phyloP scores from a whole-genome alignment of 2,797 vertebrate genomes.

The Malacoraja senta region DNA sequence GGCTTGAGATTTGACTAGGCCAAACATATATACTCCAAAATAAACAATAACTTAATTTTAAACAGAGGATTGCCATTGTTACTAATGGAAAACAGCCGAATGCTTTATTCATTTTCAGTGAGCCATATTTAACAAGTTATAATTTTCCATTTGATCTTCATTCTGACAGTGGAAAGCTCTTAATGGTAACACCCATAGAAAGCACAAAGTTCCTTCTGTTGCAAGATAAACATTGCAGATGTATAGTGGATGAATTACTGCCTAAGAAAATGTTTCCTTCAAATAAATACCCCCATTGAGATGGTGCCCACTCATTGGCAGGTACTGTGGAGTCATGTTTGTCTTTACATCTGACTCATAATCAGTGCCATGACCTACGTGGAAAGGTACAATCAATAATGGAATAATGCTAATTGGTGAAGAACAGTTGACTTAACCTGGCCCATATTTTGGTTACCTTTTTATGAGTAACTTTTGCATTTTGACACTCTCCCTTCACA shows the following conservation, averaged over 20 bases:
- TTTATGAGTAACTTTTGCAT: not conserved
- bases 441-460: not conserved
- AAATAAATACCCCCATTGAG: conserved; percentile 31
- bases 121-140: not conserved
- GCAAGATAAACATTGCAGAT: conserved; percentile 18
- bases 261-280: conserved; percentile 31
- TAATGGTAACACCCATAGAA: conserved; percentile 6
- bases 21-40: not conserved
- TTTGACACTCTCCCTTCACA: not conserved
- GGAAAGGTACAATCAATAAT: not conserved
- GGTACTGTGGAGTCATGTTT: conserved; percentile 11
- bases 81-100: not conserved
- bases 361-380: not conserved
- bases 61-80: not conserved
- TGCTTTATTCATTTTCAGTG: not conserved
- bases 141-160: conserved; percentile 5
- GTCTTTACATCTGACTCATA: conserved; percentile 27
- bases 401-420: not conserved
- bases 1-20: not conserved
- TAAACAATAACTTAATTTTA: not conserved
- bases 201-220: conserved; percentile 25
- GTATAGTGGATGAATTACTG: conserved; percentile 17
- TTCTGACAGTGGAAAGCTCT: conserved; percentile 20
- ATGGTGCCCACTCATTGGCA: conserved; percentile 25
- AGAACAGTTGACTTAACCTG: not conserved